Evolutionary conservation across 2,888 invertebrate species (phyloP), one percentile per base, ranked within the genome.

Genomic region (Nowickia ferox): DNA sequence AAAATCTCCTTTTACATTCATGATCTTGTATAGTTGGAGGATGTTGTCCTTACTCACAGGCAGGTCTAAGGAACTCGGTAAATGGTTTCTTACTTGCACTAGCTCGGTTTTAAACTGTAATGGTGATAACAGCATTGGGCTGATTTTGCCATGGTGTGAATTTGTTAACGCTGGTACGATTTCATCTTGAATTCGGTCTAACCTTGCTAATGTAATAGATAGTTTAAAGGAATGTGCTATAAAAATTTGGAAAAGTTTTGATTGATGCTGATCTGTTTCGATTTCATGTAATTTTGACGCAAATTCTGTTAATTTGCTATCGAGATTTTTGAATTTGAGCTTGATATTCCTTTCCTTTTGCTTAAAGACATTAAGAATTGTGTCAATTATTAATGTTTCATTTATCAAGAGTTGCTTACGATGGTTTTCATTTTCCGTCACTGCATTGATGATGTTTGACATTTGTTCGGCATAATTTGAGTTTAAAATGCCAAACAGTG

Each of bases 1-100:
- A 9, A 66, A 46, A 65, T n/a, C n/a, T n/a, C 65, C 65, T 66
- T 48, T 66, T 66, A 66, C 66, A 48, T 66, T 66, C 66, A 48
- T 48, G 30, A 66, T 66, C 46, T 30, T 66, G 66, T 66, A 48
- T 15, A 66, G 22, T 66, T 66, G 30, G 15, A 48, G 46, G 48
- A 48, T 66, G 30, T 66, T 66, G 48, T 66, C 48, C 10, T 48
- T 66, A 46, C n/a, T 48, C 11, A 66, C 46, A 48, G 22, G 22
- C 38, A 66, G 11, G 48, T 66, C 66, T 48, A 66, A 48, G 48
- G 66, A 66, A 48, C 30, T 66, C 30, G 48, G 66, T 48, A 53
- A 40, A 53, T 69, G 53, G 53, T 40, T 69, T 69, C 68, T 53
- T 53, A 40, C 53, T 68, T 68, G 30, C 9, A 68, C 53, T 17